Conservation (phyloP, 2,113 vertebrate species). For the Heterotilapia buettikoferi region DNA sequence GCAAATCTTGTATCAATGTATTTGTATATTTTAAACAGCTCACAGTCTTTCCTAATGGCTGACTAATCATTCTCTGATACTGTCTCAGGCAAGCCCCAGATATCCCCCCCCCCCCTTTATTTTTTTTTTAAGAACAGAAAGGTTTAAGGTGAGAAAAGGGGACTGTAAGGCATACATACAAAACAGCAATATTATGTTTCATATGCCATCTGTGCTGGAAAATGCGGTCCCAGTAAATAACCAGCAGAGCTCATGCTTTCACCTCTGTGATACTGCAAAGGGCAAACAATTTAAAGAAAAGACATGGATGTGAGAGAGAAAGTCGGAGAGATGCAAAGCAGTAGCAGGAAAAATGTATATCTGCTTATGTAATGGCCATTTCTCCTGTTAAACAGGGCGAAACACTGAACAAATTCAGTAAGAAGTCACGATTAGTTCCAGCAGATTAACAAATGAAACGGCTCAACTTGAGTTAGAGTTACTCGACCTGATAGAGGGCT, state of each 20-base stretch:
- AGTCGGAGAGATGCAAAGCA: neutral
- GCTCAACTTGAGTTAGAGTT: neutral
- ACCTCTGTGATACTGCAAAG: neutral
- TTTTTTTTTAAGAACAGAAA: neutral
- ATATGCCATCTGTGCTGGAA: neutral
- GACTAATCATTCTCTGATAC: neutral
- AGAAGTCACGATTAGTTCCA: constrained; percentile 22
- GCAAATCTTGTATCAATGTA: neutral
- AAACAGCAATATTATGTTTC: neutral
- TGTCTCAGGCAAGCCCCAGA: neutral
- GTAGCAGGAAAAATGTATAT: neutral
- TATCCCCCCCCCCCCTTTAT: fast-evolving
- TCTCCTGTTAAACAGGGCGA: neutral
- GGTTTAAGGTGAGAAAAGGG: neutral
- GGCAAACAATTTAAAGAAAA: neutral
- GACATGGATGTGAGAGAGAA: neutral
- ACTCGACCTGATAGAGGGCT: neutral
- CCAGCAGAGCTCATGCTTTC: neutral
- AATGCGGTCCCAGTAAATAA: neutral
- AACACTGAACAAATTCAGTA: neutral
- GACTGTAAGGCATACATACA: fast-evolving
- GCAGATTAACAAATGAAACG: constrained; percentile 17
- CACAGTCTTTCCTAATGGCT: neutral
- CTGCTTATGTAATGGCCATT: constrained; percentile 6
- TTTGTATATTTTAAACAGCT: neutral